Evolutionary conservation across 1,140 invertebrate genomes (phyloP).

Genomic region (Macrosteles quadrilineatus): DNA sequence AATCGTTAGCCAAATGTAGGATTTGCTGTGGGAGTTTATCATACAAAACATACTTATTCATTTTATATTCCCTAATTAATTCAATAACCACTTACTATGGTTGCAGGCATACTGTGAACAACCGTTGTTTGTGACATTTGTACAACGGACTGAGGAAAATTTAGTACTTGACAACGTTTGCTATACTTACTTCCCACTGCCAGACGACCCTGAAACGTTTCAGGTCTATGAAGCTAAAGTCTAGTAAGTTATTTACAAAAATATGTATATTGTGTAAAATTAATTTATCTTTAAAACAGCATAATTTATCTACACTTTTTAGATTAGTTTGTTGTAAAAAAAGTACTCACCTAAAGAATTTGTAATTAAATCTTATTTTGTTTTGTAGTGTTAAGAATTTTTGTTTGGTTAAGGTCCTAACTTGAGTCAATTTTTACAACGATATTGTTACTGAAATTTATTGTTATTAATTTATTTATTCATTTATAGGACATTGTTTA

Average conservation of each 20-base stretch:
- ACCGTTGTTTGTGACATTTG: not conserved
- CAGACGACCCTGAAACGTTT: conserved; percentile 5
- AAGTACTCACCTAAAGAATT: not conserved
- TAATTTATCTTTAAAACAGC: not conserved
- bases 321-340: not conserved
- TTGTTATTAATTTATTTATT: not conserved
- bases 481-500: not conserved
- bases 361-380: not conserved
- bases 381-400: too few relatives aligned
- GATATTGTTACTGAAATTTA: too few relatives aligned
- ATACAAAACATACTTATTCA: too few relatives aligned
- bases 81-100: too few relatives aligned
- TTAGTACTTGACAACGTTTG: not conserved
- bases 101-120: not conserved
- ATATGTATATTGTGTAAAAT: not conserved
- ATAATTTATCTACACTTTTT: too few relatives aligned
- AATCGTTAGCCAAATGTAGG: too few relatives aligned
- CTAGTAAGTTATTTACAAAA: not conserved
- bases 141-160: not conserved
- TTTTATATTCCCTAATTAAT: too few relatives aligned
- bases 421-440: too few relatives aligned
- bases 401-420: too few relatives aligned
- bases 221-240: not conserved
- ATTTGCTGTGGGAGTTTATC: too few relatives aligned
- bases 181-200: conserved; percentile 1